phyloP scores from a whole-genome alignment of 2,888 invertebrate species.

The Pterobdella sp. region DNA sequence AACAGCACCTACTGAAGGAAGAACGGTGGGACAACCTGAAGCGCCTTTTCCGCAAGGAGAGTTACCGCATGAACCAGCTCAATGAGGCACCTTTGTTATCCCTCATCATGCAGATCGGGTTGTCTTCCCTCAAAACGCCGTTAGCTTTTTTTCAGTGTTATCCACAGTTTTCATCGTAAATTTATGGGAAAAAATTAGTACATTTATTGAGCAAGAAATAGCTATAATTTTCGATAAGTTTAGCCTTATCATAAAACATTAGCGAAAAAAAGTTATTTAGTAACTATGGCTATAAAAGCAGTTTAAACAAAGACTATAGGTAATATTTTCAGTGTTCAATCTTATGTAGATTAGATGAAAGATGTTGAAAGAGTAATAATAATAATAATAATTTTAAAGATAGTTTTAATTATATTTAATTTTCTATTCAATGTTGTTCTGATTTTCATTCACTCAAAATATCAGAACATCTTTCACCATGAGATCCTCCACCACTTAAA shows the following conservation, averaged over 20 bases:
- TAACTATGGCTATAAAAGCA: no score
- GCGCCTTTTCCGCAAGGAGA: conserved; percentile 82
- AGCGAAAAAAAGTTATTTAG: neutral
- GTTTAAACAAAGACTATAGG: no score
- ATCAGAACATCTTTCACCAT: no score
- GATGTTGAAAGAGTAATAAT: no score
- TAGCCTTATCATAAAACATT: neutral
- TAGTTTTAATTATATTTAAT: no score
- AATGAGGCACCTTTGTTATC: conserved; percentile 83
- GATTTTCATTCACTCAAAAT: no score
- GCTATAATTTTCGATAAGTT: neutral
- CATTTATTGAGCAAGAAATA: neutral
- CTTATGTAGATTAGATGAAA: no score
- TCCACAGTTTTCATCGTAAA: neutral
- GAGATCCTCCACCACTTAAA: no score
- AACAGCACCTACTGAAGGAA: conserved; percentile 55
- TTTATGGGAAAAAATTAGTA: neutral
- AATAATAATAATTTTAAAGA: no score
- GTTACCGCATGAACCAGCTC: conserved; percentile 85
- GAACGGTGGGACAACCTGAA: conserved; percentile 79
- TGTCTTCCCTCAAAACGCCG: conserved; percentile 89
- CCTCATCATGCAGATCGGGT: conserved; percentile 80
- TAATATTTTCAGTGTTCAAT: no score
- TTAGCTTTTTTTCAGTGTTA: conserved; percentile 40
- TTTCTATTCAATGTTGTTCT: no score